Evolutionary conservation across 2,888 invertebrate genomes (phyloP).

Genomic region (Drosophila mayaguana): DNA sequence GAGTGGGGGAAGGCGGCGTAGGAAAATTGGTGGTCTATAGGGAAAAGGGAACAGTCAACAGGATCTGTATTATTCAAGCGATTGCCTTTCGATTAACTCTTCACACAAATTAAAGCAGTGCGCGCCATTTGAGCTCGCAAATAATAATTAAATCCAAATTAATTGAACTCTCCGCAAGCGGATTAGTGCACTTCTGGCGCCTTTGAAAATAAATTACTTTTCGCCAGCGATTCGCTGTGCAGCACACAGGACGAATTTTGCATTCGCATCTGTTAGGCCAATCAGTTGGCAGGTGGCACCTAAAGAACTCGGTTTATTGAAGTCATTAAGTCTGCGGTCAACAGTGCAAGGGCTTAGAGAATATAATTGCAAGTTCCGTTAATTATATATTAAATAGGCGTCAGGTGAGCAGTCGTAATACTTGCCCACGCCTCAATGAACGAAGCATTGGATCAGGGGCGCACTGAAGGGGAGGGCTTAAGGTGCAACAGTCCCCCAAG

Average conservation of each 20-base stretch:
- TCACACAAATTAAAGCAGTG: conserved; percentile 2
- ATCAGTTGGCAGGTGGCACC: neutral
- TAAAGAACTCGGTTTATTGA: neutral
- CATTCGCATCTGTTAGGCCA: neutral
- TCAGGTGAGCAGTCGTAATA: neutral
- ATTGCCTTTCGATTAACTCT: neutral
- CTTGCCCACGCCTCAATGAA: neutral
- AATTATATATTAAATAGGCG: neutral
- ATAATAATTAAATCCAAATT: conserved; percentile 8
- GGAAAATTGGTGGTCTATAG: too few relatives aligned
- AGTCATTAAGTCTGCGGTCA: neutral
- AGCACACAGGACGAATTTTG: neutral
- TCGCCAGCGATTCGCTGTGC: neutral
- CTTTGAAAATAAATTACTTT: neutral
- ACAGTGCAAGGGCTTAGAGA: neutral
- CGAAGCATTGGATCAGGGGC: neutral
- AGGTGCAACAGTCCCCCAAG: too few relatives aligned
- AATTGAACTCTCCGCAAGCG: conserved; percentile 1
- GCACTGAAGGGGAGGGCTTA: too few relatives aligned
- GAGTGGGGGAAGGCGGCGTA: too few relatives aligned
- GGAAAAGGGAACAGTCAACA: too few relatives aligned
- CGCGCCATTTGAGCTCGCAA: neutral
- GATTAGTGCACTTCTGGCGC: neutral
- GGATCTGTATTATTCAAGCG: neutral
- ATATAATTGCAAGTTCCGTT: neutral